Evolutionary conservation across 2,888 invertebrate genomes (phyloP), one percentile per base, ranked within the genome.

Genomic region (Hyalella azteca): DNA sequence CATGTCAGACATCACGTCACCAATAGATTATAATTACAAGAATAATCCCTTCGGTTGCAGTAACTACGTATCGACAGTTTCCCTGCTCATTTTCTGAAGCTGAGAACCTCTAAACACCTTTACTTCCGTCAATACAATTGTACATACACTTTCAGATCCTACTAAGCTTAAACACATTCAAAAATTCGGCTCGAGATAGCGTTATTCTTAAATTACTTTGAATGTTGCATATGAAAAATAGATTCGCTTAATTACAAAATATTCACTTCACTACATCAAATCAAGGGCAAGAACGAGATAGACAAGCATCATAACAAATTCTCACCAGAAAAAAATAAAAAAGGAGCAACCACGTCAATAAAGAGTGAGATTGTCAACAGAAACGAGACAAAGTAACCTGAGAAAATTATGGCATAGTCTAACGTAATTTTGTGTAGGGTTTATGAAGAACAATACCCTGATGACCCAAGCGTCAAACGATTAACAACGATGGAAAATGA

Each of bases 211-310:
- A 19, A 66, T 22, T 66, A 66, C 15, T 66, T 66, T 66, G 66
- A 66, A 66, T 66, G 66, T 36, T 66, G 66, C 36, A 66, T 66
- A 66, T 66, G 66, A 66, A 66, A 66, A 66, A 66, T 66, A 66
- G 66, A 66, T 66, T 66, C 66, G 66, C 66, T 66, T 66, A 66
- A 66, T 36, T 66, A 66, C 66, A 66, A 66, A 66, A 66, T 66
- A 66, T 66, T 29, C 66, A 66, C 66, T 66, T 66, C 66, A 66
- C 66, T 66, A 66, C 66, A 66, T 36, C 66, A 66, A 66, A 66
- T n/a, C 36, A 66, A 66, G 66, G 36, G 66, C 15, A 29, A 29
- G 26, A 54, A 29, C 54, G 22, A 54, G 54, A 54, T 26, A 26
- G 54, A 5, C 54, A 54, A 54, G 26, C 29, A 19, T 22, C 5